These are phyloP conservation scores for Sinhomidia bicolor DNA, from an alignment of 2,888 invertebrate genomes.

Conservation along the genomic window DNA sequence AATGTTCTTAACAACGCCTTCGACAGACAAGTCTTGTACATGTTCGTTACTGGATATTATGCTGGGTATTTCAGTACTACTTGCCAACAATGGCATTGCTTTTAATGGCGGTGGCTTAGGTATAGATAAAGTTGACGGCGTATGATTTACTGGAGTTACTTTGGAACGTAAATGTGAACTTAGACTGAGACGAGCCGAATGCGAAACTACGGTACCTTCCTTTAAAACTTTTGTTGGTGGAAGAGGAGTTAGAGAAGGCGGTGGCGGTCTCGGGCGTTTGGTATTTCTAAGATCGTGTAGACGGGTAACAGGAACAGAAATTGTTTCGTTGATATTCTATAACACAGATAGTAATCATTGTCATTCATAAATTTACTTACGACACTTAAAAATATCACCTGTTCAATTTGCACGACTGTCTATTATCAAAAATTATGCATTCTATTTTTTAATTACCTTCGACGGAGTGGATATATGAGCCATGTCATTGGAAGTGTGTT, in stretches of 20 bases:
- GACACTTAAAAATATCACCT: no score
- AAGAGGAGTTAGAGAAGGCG: neutral
- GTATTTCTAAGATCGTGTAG: neutral
- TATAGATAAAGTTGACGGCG: neutral
- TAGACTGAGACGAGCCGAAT: no score
- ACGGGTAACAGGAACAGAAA: neutral
- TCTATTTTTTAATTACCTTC: neutral
- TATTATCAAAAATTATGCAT: no score
- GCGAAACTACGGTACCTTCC: neutral
- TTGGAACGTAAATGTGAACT: neutral
- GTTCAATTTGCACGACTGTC: no score
- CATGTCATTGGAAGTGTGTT: neutral
- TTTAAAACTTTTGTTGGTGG: neutral
- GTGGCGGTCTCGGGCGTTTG: neutral
- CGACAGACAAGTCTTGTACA: neutral
- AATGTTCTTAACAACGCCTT: constrained; percentile 19
- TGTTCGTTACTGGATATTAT: neutral
- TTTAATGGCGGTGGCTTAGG: constrained; percentile 53
- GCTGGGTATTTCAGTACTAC: neutral
- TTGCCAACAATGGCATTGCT: neutral
- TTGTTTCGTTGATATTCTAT: neutral
- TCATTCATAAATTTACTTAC: no score
- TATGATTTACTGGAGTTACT: neutral
- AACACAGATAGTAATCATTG: no score
- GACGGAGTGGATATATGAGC: neutral